Percentiles rank a stretch among this genome's conserved stretches.
phyloP scores from a whole-genome alignment of 2,113 vertebrate genomes.

The Muntiacus muntjak region DNA sequence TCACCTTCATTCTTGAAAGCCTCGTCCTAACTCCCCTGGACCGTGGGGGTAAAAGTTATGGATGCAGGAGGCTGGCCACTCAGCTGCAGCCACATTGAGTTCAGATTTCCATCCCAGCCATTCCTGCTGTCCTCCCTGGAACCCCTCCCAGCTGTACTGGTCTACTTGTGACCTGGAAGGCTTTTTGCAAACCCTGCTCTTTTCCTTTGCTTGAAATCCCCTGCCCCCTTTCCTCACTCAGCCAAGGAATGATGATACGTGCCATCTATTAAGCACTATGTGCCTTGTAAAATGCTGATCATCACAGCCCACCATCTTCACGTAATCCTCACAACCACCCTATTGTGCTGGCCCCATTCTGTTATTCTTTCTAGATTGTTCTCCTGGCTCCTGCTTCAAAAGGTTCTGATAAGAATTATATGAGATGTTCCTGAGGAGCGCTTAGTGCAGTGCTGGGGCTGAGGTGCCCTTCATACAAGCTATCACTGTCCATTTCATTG shows the following conservation, averaged over 20 bases:
- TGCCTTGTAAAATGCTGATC: not conserved
- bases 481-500: not conserved
- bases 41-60: not conserved
- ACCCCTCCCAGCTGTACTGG: not conserved
- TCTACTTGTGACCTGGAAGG: not conserved
- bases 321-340: not conserved
- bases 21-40: not conserved
- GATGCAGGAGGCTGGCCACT: no score
- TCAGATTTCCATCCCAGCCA: not conserved
- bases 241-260: not conserved
- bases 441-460: not conserved
- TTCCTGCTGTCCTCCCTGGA: not conserved
- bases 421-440: not conserved
- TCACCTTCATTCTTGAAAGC: not conserved
- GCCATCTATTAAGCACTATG: not conserved
- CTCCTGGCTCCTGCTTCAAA: not conserved
- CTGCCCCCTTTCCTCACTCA: not conserved
- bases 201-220: not conserved
- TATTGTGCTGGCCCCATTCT: not conserved
- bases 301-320: not conserved
- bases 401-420: not conserved
- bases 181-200: not conserved
- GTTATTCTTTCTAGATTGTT: not conserved
- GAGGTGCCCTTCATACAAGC: not conserved
- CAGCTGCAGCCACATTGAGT: not conserved